Percentiles rank a stretch among this genome's conserved stretches.
These are phyloP conservation scores for Callipepla squamata DNA, from an alignment of 2,113 vertebrate genomes.

Conservation along the genomic window DNA sequence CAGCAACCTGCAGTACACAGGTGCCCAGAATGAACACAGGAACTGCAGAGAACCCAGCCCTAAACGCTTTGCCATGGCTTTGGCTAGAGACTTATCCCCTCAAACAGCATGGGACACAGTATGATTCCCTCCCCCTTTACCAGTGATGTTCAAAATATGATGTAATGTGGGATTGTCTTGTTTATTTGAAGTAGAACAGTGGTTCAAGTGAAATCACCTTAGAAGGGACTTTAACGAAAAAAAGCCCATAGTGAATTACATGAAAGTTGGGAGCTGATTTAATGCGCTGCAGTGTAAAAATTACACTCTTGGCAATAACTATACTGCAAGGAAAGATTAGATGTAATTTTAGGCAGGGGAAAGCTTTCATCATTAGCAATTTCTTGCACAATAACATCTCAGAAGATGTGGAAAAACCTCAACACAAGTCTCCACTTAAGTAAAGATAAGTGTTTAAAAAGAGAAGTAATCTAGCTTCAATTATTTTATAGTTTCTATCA, in stretches of 20 bases:
- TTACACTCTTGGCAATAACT: neutral
- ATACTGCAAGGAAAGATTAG: neutral
- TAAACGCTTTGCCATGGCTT: neutral
- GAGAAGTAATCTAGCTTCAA: neutral
- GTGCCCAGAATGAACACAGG: neutral
- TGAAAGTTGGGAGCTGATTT: neutral
- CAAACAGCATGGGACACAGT: too few relatives aligned
- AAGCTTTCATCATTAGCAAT: neutral
- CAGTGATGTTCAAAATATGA: neutral
- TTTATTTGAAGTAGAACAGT: neutral
- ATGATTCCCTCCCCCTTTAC: neutral
- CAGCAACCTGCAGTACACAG: fast-evolving
- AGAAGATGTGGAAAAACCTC: neutral
- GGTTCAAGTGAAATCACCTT: neutral
- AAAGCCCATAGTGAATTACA: neutral
- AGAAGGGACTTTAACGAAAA: neutral
- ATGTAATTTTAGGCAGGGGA: neutral
- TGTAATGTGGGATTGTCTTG: too few relatives aligned
- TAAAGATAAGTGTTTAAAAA: neutral
- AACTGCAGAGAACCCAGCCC: neutral
- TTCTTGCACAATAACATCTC: neutral
- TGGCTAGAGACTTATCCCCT: too few relatives aligned
- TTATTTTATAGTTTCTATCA: neutral
- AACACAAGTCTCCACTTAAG: neutral
- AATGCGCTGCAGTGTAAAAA: neutral